Percentiles rank a stretch among this genome's conserved stretches.
Evolutionary conservation across 1,140 invertebrate species (phyloP).

Genomic region (Diorhabda elongata): DNA sequence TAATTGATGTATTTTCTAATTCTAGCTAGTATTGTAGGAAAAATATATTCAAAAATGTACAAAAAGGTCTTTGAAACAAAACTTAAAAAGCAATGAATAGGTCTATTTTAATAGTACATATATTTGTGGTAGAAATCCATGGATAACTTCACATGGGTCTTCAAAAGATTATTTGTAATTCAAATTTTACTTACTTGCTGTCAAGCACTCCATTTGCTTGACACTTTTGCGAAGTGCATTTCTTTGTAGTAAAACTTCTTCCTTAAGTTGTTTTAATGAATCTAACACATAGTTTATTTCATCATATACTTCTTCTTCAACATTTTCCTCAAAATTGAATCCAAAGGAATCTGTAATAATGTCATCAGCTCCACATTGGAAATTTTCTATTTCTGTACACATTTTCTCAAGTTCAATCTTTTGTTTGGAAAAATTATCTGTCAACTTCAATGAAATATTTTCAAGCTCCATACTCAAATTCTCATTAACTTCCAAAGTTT

Average conservation of each 20-base stretch:
- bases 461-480: conserved; percentile 63
- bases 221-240: conserved; percentile 55
- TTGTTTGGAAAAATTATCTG: conserved; percentile 63
- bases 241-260: conserved; percentile 60
- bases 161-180: too few species aligned
- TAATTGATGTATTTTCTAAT: too few species aligned
- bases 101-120: not conserved
- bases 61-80: too few species aligned
- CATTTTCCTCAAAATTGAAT: conserved; percentile 63
- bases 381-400: conserved; percentile 59
- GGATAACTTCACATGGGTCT: too few species aligned
- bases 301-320: conserved; percentile 54
- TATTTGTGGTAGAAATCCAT: too few species aligned
- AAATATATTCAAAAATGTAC: too few species aligned
- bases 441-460: conserved; percentile 69
- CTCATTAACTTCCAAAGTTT: conserved; percentile 49
- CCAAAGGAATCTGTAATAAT: conserved; percentile 59
- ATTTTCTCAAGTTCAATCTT: conserved; percentile 64
- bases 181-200: not conserved
- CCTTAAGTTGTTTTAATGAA: conserved; percentile 59
- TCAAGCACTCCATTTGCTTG: conserved; percentile 34
- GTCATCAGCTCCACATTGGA: conserved; percentile 53
- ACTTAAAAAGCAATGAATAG: too few species aligned
- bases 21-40: too few species aligned
- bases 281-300: conserved; percentile 63